Evolutionary conservation across 2,113 vertebrate genomes (phyloP).

Genomic region (Perccottus glenii): DNA sequence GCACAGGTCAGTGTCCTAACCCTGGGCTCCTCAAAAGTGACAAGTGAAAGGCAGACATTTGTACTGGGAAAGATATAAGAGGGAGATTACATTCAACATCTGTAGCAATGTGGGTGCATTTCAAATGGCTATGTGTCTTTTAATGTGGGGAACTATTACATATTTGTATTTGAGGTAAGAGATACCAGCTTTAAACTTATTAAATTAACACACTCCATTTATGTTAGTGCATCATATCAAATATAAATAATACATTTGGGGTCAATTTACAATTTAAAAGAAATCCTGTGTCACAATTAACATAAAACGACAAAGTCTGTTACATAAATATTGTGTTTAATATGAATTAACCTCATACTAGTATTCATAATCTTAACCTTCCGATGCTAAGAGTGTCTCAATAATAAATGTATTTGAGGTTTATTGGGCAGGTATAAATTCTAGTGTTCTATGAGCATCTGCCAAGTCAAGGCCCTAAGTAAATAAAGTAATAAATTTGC

Average conservation of each 20-base stretch:
- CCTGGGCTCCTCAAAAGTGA: constrained; percentile 14
- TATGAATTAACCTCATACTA: not conserved
- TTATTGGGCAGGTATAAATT: not conserved
- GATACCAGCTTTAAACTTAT: constrained; percentile 27
- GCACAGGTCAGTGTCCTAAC: constrained; percentile 75
- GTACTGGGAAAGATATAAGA: constrained; percentile 49
- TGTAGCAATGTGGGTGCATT: constrained; percentile 13
- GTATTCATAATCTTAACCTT: not conserved
- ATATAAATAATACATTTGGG: constrained; percentile 1
- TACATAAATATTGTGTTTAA: too few relatives aligned
- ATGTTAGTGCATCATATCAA: constrained; percentile 3
- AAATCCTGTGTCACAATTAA: not conserved
- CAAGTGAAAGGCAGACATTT: constrained; percentile 42
- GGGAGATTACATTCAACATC: constrained; percentile 41
- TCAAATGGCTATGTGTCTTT: constrained; percentile 37
- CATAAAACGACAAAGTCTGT: too few relatives aligned
- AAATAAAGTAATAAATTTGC: not conserved
- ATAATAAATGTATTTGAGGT: not conserved
- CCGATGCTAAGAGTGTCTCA: not conserved
- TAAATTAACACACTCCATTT: constrained; percentile 33
- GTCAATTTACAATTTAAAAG: not conserved
- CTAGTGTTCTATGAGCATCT: not conserved
- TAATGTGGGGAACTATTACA: constrained; percentile 29
- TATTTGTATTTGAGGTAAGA: constrained; percentile 20
- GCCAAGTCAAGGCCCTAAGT: not conserved